phyloP scores from a whole-genome alignment of 2,113 vertebrate genomes.

The Nipponia nippon region DNA sequence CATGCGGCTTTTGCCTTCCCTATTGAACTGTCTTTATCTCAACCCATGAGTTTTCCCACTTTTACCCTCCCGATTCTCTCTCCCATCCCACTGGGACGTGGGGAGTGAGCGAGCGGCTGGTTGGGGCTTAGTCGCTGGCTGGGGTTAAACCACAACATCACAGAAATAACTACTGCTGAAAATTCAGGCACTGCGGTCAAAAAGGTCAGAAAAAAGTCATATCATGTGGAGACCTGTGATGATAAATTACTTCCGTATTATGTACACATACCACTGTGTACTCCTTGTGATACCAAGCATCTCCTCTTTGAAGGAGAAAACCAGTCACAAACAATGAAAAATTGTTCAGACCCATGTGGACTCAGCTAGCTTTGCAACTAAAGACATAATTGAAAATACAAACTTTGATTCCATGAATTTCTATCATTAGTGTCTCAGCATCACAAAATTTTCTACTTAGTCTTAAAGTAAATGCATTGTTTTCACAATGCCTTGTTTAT shows the following conservation, averaged over 20 bases:
- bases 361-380: not conserved
- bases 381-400: not conserved
- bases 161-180: not conserved
- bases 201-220: not conserved
- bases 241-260: not conserved
- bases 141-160: not conserved
- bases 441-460: not conserved
- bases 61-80: too few relatives aligned
- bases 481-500: not conserved
- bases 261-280: not conserved
- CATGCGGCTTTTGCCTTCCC: too few relatives aligned
- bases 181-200: not conserved
- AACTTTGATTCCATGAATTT: not conserved
- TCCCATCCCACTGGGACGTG: too few relatives aligned
- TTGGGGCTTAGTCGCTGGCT: too few relatives aligned
- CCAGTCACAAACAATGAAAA: not conserved
- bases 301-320: not conserved
- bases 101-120: too few relatives aligned
- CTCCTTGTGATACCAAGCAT: not conserved
- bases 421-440: not conserved
- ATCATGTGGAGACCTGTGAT: not conserved
- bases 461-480: not conserved
- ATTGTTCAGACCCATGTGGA: rapidly evolving
- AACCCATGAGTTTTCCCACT: too few relatives aligned
- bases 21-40: too few relatives aligned